Base-by-base conservation (phyloP, 2,113 vertebrate species). In the Parus major region DNA sequence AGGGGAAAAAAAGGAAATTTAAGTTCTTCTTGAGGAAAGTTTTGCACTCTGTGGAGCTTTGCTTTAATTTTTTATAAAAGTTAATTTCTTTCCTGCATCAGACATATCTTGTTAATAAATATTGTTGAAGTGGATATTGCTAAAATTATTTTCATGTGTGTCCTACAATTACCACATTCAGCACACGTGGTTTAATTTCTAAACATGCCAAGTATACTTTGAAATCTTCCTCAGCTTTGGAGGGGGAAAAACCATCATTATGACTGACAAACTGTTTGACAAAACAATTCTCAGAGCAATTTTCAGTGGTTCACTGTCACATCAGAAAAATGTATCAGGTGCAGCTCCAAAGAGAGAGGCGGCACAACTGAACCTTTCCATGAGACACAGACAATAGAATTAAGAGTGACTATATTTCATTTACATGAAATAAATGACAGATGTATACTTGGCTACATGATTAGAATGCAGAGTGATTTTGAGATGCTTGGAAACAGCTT, bases 221-320 rank as follows among this genome's bases (percentile, higher is more conserved):
- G 77, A 86, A 92, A 89, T 89, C 41, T 86, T 93, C 36, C 8
- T 29, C 31, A 78, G 27, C 36, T 95, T 91, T 36, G 41, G 56
- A 76, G 21, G 20, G 20, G 33, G 44, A 68, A 28, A 18, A 22
- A 4, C 2, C 55, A 44, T 56, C 64, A 59, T 44, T 3, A 1
- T 69, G 82, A 96, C 53, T 75, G 78, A 91, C 87, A 82, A 76
- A 85, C 63, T 82, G 35, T 76, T 91, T 89, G 75, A 89, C 70
- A 84, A 93, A 95, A 82, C 53, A 91, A 18, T 76, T 87, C 65
- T 91, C n/a, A 25, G 49, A 91, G 69, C 68, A 68, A 76, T 91
- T 94, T 93, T 82, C 65, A 61, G 27, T 65, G 41, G 50, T 76
- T 93, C 49, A 9, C 53, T 85, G 49, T 93, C 66, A 82, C 44